A percentile compares a stretch with the other conserved stretches of the same genome.
Conservation (phyloP, 1,140 invertebrate species). For the Drosophila busckii region DNA sequence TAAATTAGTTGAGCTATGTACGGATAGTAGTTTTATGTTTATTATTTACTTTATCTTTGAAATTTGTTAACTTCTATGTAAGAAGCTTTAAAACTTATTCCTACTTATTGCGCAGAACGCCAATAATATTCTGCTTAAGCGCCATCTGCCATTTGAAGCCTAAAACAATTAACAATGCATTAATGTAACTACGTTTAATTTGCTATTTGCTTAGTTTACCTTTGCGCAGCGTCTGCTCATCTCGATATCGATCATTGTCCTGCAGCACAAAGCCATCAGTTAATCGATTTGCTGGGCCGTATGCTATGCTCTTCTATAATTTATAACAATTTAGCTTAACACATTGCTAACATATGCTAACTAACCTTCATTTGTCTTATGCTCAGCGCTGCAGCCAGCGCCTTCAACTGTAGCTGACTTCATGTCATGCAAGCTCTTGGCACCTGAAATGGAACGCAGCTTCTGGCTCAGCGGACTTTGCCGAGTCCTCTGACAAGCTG, state of each 20-base stretch:
- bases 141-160: slow-evolving; percentile 96
- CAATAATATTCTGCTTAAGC: no score
- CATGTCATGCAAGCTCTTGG: slow-evolving; percentile 77
- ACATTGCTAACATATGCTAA: no score
- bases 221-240: slow-evolving; percentile 83
- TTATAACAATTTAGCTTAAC: not conserved
- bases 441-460: slow-evolving; percentile 56
- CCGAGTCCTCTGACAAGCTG: slow-evolving; percentile 89
- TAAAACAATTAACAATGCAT: slow-evolving; percentile 37
- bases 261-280: slow-evolving; percentile 94
- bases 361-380: slow-evolving; percentile 53
- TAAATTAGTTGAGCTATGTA: no score
- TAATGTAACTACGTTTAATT: no score
- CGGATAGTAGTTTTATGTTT: no score
- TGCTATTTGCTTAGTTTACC: no score
- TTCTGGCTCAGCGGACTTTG: slow-evolving; percentile 80
- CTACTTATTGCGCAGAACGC: no score
- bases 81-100: no score
- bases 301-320: slow-evolving; percentile 80
- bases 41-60: no score
- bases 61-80: no score
- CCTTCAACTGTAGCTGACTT: slow-evolving; percentile 66
- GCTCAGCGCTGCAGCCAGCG: slow-evolving; percentile 29
- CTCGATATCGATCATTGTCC: slow-evolving; percentile 71
- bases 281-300: slow-evolving; percentile 91